Percentiles rank a stretch among this genome's conserved stretches.
Conservation (phyloP, 1,140 invertebrate species). For the Metopolophium dirhodum region DNA sequence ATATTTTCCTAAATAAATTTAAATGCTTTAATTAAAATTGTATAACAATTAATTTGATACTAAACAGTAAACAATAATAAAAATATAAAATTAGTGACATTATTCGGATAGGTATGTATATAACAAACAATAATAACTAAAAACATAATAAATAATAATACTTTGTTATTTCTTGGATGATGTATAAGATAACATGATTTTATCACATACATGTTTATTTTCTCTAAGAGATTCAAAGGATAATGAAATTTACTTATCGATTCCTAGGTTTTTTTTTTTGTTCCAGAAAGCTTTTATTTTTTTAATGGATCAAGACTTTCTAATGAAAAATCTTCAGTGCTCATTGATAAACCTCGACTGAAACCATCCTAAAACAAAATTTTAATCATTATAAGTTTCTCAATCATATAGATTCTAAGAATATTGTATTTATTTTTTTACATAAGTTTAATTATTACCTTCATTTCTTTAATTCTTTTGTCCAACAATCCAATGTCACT, state of each 20-base stretch:
- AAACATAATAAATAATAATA: slow-evolving; percentile 55
- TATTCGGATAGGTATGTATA: slow-evolving; percentile 1
- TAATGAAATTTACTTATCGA: neutral
- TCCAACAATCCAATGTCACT: slow-evolving; percentile 78
- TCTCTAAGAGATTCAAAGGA: slow-evolving; percentile 21
- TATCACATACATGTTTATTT: slow-evolving; percentile 47
- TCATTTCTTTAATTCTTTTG: slow-evolving; percentile 82
- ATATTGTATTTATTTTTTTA: neutral
- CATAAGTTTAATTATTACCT: slow-evolving; percentile 66
- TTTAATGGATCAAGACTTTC: slow-evolving; percentile 81
- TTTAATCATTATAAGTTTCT: neutral
- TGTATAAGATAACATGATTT: neutral
- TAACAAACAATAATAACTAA: slow-evolving; percentile 50
- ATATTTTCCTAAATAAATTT: slow-evolving; percentile 37
- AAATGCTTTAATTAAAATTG: slow-evolving; percentile 45
- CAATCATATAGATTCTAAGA: neutral
- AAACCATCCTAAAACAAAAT: slow-evolving; percentile 77
- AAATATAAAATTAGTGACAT: slow-evolving; percentile 44
- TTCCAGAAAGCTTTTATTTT: slow-evolving; percentile 61
- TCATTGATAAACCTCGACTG: slow-evolving; percentile 78
- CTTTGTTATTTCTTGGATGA: slow-evolving; percentile 46
- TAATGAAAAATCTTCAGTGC: slow-evolving; percentile 84
- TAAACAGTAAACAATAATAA: slow-evolving; percentile 41
- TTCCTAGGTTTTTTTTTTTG: slow-evolving; percentile 2
- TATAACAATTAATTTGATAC: slow-evolving; percentile 52